Base-by-base conservation (phyloP, 1,140 invertebrate species). In the Phymorhynchus buccinoides region DNA sequence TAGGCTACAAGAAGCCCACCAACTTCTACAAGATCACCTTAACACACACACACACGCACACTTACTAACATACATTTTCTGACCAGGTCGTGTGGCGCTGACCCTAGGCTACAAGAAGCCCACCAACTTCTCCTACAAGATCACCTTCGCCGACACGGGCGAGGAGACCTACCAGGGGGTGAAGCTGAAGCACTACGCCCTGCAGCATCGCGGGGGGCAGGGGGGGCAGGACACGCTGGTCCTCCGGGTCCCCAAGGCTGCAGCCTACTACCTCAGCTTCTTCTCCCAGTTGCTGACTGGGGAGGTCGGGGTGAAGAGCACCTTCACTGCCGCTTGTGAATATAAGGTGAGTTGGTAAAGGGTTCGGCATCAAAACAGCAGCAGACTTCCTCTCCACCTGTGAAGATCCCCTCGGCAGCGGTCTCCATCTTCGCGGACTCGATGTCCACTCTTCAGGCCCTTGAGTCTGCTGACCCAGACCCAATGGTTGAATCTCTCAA, bases 121-220 rank as follows among this genome's bases (percentile, higher is more conserved):
- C 7, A 91, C 91, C 3, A 91, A 91, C 79, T 93, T 93, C 88
- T 93, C 93, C 2, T 93, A 92, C 86, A 93, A 93, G 86, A 90
- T 93, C 27, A 89, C 89, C 1, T 90, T 90, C 85, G 88, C 89
- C 18, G 92, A 92, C 44, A 90, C 89, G 27, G 88, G 88, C 37
- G 89, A 91, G n/a, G 93, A 93, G 85, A 89, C 86, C 35, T 90
- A 88, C 73, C 88, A 92, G 80, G 92, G 92, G 16, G 87, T 91
- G 42, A 91, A 92, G 79, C 88, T 93, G 86, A 93, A 92, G 87
- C 90, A 90, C 39, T 93, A 88, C 85, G 91, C 90, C 48, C 88
- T 93, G 27, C 93, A 93, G 85, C 91, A 93, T 81, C 93, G 92
- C 0, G 86, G 87, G 1, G n/a, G n/a, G n/a, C 88, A 92, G 39